Base-by-base conservation (phyloP, 2,888 invertebrate genomes). In the Teleiodes luculella region DNA sequence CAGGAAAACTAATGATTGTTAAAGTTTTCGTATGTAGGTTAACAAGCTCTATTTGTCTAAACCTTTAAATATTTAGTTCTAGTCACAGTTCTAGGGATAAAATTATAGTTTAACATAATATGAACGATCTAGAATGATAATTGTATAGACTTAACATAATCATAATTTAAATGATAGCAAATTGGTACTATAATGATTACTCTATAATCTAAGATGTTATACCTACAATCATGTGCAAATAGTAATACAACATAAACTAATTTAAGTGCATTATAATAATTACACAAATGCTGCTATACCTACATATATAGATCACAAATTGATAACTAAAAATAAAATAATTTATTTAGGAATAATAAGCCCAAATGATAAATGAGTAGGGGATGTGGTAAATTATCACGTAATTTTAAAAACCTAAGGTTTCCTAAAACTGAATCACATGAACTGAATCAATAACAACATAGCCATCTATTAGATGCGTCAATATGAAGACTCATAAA, bases 401-500 rank as follows among this genome's bases (percentile, higher is more conserved):
- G 39, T 41, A 41, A 41, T 18, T 18, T 41, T 41, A 3, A 18
- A 18, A 16, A 41, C 39, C 39, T 41, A 41, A 41, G 18, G 39
- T 41, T 41, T 41, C 18, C 18, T 41, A 41, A 18, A 18, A 18
- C 39, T 41, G 39, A 41, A 41, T 41, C 39, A 24, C 24, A 24
- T 24, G 24, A 24, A 33, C 33, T 33, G 33, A 33, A 33, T 33
- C 33, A 11, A 33, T 43, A 43, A 28, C 20, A 43, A 53, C 30
- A 20, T 48, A 48, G 48, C 48, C 48, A 48, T 36, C 48, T 48
- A 48, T 36, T 14, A 48, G 31, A 48, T 46, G 36, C 31, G 48
- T 48, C 24, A 53, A 39, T 41, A 52, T 54, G 56, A 60, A 61
- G 57, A 16, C 68, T 57, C 59, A 70, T 63, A 71, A 63, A 74